Percentiles rank a stretch among this genome's conserved stretches.
These are phyloP conservation scores for Enteromius trimaculatus DNA, from an alignment of 2,797 vertebrate species.

Conservation along the genomic window DNA sequence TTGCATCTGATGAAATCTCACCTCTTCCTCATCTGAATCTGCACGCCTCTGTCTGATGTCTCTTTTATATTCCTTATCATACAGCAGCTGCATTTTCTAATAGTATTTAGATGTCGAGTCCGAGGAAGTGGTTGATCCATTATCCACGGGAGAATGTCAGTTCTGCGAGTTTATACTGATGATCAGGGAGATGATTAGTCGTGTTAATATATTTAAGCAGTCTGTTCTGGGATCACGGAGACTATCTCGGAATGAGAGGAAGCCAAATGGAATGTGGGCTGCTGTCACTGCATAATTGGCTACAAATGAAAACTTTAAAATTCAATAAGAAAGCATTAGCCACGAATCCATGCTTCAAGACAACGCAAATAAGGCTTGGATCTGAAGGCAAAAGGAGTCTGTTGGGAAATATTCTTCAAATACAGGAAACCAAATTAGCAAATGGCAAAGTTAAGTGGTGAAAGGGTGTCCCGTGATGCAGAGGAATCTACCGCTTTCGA, in stretches of 20 bases:
- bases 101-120: slow-evolving; percentile 34
- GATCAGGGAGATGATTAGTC: slow-evolving; percentile 40
- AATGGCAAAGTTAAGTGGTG: slow-evolving; percentile 41
- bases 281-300: slow-evolving; percentile 64
- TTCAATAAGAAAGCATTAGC: slow-evolving; percentile 68
- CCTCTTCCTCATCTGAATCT: slow-evolving; percentile 27
- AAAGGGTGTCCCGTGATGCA: slow-evolving; percentile 44
- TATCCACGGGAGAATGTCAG: slow-evolving; percentile 29
- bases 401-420: slow-evolving; percentile 57
- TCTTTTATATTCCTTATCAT: slow-evolving; percentile 35
- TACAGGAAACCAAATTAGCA: slow-evolving; percentile 57
- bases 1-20: slow-evolving; percentile 48
- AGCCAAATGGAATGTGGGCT: slow-evolving; percentile 34
- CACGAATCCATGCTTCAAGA: slow-evolving; percentile 53
- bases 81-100: slow-evolving; percentile 19
- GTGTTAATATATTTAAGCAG: slow-evolving; percentile 44
- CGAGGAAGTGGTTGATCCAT: slow-evolving; percentile 32
- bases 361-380: slow-evolving; percentile 56
- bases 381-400: slow-evolving; percentile 43
- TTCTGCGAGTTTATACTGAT: slow-evolving; percentile 17
- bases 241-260: slow-evolving; percentile 14
- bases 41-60: background rate
- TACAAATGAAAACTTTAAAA: slow-evolving; percentile 70
- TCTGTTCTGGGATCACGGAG: slow-evolving; percentile 27
- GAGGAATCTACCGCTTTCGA: slow-evolving; percentile 45